Evolutionary conservation across 2,888 invertebrate species (phyloP).

Genomic region (Drosophila helvetica): DNA sequence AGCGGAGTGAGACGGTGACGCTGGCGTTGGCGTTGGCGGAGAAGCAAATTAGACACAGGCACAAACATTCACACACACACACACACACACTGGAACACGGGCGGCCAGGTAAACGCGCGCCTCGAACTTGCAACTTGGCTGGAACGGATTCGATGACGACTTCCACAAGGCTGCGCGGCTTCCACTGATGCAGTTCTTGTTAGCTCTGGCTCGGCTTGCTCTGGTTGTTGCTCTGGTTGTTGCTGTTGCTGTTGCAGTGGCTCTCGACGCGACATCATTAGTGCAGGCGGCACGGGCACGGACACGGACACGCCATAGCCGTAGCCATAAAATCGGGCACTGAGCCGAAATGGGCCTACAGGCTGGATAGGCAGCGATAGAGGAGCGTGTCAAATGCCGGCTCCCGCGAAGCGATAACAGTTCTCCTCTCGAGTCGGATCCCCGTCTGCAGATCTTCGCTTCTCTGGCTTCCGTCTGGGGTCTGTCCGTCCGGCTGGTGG

Average conservation of each 20-base stretch:
- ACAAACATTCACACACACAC: conserved; percentile 40
- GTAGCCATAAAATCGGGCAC: conserved; percentile 43
- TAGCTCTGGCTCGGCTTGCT: conserved; percentile 18
- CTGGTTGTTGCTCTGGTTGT: neutral
- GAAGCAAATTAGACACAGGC: conserved; percentile 69
- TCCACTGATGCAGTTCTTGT: conserved; percentile 13
- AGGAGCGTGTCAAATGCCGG: conserved; percentile 39
- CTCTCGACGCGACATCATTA: conserved; percentile 72
- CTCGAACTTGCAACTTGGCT: conserved; percentile 38
- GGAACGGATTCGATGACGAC: conserved; percentile 67
- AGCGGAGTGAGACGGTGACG: conserved; percentile 6
- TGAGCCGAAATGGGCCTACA: conserved; percentile 30
- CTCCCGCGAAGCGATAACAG: conserved; percentile 28
- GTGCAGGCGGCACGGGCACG: conserved; percentile 61
- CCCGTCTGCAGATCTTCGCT: neutral
- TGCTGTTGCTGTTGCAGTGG: conserved; percentile 24
- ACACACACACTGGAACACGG: conserved; percentile 28
- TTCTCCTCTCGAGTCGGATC: neutral
- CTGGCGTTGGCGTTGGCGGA: conserved; percentile 26
- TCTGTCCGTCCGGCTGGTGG: neutral
- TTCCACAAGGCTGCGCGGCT: conserved; percentile 7
- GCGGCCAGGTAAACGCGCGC: conserved; percentile 17
- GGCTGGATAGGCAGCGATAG: conserved; percentile 31
- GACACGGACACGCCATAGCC: conserved; percentile 56
- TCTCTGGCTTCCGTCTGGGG: neutral